Conservation (phyloP, 2,888 invertebrate genomes). For the Gastracanthus pulcherrimus region DNA sequence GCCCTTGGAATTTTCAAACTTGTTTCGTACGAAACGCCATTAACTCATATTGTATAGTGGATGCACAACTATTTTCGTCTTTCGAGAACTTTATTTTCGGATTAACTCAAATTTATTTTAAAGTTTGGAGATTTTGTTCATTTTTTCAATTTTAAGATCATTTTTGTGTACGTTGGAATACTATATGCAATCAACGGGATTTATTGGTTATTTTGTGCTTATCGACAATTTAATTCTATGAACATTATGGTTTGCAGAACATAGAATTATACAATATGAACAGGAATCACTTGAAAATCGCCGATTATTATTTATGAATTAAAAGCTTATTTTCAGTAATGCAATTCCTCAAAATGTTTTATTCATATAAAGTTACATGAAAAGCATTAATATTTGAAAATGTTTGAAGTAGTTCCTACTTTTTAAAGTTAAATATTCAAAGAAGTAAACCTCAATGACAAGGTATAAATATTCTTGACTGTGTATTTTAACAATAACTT, state of each 20-base stretch:
- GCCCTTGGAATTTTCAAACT: conserved; percentile 39
- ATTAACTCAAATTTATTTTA: conserved; percentile 16
- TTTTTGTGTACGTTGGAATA: too few species aligned
- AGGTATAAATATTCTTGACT: not conserved
- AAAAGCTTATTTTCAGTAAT: not conserved
- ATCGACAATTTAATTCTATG: too few species aligned
- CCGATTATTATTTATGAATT: not conserved
- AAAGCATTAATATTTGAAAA: not conserved
- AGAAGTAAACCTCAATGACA: not conserved
- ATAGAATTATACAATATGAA: too few species aligned
- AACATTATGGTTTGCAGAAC: too few species aligned
- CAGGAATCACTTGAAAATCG: too few species aligned
- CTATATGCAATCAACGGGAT: too few species aligned
- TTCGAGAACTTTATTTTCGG: conserved; percentile 28
- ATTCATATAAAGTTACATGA: not conserved
- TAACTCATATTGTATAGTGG: conserved; percentile 12
- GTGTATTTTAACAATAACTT: not conserved
- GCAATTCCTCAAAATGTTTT: not conserved
- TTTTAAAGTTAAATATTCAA: too few species aligned
- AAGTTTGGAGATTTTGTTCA: not conserved
- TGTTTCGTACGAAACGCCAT: not conserved
- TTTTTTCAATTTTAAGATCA: not conserved
- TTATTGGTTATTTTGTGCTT: too few species aligned
- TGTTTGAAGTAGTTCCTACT: not conserved
- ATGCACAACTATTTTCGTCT: not conserved